Conservation (phyloP, 2,113 vertebrate genomes). For the Herpetotheres cachinnans region DNA sequence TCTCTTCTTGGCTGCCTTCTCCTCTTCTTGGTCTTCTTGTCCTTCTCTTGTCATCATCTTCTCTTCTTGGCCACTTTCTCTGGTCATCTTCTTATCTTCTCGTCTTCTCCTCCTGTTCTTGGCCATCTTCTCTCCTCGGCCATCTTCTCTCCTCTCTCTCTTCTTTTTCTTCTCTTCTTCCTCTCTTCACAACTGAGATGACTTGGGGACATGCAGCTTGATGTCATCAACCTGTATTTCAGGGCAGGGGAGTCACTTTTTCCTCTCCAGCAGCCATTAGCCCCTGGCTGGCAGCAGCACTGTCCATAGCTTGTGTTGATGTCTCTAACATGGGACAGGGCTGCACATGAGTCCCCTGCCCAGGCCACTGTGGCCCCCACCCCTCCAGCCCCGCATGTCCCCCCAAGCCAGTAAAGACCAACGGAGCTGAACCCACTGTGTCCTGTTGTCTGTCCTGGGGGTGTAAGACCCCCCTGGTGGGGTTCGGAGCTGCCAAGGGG, state of each 20-base stretch:
- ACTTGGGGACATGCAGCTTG: neutral
- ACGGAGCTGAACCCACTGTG: neutral
- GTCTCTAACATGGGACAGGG: neutral
- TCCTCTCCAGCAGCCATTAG: neutral
- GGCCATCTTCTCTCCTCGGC: too few species aligned
- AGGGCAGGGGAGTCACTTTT: neutral
- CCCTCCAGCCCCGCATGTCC: neutral
- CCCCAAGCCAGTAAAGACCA: slow-evolving; percentile 35
- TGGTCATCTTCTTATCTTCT: too few species aligned
- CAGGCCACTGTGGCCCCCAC: neutral
- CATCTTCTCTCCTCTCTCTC: neutral
- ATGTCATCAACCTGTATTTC: neutral
- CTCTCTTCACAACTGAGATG: neutral
- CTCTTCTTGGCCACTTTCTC: neutral
- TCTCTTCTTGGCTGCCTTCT: neutral
- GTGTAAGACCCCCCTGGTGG: too few species aligned
- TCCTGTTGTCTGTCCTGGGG: neutral
- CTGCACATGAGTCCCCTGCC: neutral
- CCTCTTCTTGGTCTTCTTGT: neutral
- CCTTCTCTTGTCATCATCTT: neutral
- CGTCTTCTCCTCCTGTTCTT: too few species aligned
- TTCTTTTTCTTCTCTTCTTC: too few species aligned
- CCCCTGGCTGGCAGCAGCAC: rapidly evolving
- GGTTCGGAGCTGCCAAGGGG: neutral
- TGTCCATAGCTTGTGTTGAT: neutral